phyloP scores from a whole-genome alignment of 1,140 invertebrate genomes.

The Neocloeon triangulifer region DNA sequence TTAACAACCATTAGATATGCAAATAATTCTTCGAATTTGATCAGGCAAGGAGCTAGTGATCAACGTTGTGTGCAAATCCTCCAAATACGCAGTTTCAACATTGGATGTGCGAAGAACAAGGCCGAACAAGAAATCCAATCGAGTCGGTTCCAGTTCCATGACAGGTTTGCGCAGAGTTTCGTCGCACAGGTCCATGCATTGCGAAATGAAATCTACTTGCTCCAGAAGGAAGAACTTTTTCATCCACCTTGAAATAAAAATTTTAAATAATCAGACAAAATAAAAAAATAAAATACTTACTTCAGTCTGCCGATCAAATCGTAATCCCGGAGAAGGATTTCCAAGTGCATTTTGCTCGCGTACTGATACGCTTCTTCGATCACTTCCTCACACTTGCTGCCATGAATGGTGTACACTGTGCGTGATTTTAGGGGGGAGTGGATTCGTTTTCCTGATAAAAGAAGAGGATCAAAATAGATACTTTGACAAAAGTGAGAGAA shows the following conservation, averaged over 20 bases:
- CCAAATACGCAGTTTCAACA: conserved; percentile 57
- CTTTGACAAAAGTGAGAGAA: conserved; percentile 6
- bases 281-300: conserved; percentile 11
- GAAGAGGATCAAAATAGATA: conserved; percentile 5
- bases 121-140: conserved; percentile 65
- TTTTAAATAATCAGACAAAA: conserved; percentile 6
- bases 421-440: conserved; percentile 50
- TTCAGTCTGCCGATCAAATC: conserved; percentile 71
- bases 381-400: conserved; percentile 55
- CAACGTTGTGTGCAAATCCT: conserved; percentile 82
- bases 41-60: conserved; percentile 90
- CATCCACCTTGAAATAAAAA: conserved; percentile 36
- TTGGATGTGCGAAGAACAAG: conserved; percentile 66
- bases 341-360: conserved; percentile 69
- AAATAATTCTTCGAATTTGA: no score
- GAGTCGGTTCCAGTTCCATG: conserved; percentile 61
- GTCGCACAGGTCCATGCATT: conserved; percentile 88
- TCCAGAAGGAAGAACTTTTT: conserved; percentile 90
- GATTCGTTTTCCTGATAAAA: conserved; percentile 42
- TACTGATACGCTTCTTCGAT: conserved; percentile 81
- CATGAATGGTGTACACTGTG: conserved; percentile 50
- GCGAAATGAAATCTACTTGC: conserved; percentile 78
- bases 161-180: conserved; percentile 72
- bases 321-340: conserved; percentile 75
- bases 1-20: no score